phyloP scores from a whole-genome alignment of 2,888 invertebrate genomes.

The Perdita meconis region DNA sequence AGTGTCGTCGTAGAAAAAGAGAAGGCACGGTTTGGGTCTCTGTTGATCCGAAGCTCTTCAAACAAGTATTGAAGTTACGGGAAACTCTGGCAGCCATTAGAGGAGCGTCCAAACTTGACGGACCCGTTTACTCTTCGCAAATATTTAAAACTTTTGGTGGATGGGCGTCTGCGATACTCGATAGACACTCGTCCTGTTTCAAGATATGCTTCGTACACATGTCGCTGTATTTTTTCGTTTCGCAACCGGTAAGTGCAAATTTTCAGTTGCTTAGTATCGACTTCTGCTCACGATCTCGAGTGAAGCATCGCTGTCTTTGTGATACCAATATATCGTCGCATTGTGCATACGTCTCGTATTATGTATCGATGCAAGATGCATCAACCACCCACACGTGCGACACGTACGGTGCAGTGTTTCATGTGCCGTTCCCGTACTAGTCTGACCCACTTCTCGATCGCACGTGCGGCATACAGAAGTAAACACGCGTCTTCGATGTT shows the following conservation, averaged over 20 bases:
- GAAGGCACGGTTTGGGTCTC: neutral
- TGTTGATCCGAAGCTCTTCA: constrained; percentile 14
- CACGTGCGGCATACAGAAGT: constrained; percentile 39
- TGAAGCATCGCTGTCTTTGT: neutral
- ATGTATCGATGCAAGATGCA: too few species aligned
- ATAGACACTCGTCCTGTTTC: neutral
- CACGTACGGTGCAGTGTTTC: constrained; percentile 29
- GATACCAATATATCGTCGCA: neutral
- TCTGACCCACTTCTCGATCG: constrained; percentile 74
- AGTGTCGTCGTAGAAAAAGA: neutral
- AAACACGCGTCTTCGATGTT: constrained; percentile 14
- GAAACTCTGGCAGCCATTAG: constrained; percentile 1
- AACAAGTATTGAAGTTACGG: constrained; percentile 22
- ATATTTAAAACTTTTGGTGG: constrained; percentile 21
- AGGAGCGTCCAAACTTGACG: neutral
- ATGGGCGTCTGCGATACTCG: neutral
- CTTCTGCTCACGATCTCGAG: neutral
- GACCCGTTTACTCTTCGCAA: constrained; percentile 18
- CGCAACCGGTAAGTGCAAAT: neutral
- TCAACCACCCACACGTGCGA: constrained; percentile 14
- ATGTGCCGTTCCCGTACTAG: constrained; percentile 55
- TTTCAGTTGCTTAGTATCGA: too few species aligned
- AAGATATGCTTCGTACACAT: neutral
- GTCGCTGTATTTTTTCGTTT: neutral
- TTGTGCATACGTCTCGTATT: too few species aligned